Base-by-base conservation (phyloP, 2,113 vertebrate genomes). In the Carassius carassius region DNA sequence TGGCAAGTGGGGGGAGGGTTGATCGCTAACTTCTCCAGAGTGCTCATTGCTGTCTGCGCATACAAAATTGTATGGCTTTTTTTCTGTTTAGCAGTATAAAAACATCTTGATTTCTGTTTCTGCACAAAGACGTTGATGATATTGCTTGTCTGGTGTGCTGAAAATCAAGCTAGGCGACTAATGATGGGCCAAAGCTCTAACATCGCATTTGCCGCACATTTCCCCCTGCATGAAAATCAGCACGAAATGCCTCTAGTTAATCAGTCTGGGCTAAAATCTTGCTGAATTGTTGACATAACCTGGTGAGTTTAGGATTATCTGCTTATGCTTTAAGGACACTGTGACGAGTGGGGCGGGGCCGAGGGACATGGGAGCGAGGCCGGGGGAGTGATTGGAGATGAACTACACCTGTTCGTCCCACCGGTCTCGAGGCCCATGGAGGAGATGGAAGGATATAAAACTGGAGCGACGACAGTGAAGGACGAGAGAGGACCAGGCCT, bases 271-370 rank as follows among this genome's bases (percentile, higher is more conserved):
- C n/a, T 67, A 17, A 54, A 75, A 86, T 70, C 14, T 88, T 87
- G 84, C 86, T 90, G 90, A 58, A 91, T 91, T 89, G 91, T 88
- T 90, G 90, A 92, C 88, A 92, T 90, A 90, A 93, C 90, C 81
- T 87, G 80, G 81, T 76, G 84, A 88, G 92, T 92, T 93, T 91
- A 93, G 86, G 88, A 92, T 93, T 92, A 92, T 92, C 91, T 86
- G 84, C 89, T 92, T 90, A 91, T 92, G 93, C 89, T 87, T n/a
- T n/a, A n/a, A n/a, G n/a, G n/a, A n/a, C n/a, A n/a, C n/a, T n/a
- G n/a, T n/a, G n/a, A n/a, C n/a, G n/a, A n/a, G n/a, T n/a, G n/a
- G n/a, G n/a, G n/a, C n/a, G n/a, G n/a, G n/a, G n/a, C n/a, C n/a
- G n/a, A n/a, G n/a, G n/a, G n/a, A n/a, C n/a, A n/a, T n/a, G n/a